Conservation (phyloP, 1,140 invertebrate species). For the Drosophila truncata region DNA sequence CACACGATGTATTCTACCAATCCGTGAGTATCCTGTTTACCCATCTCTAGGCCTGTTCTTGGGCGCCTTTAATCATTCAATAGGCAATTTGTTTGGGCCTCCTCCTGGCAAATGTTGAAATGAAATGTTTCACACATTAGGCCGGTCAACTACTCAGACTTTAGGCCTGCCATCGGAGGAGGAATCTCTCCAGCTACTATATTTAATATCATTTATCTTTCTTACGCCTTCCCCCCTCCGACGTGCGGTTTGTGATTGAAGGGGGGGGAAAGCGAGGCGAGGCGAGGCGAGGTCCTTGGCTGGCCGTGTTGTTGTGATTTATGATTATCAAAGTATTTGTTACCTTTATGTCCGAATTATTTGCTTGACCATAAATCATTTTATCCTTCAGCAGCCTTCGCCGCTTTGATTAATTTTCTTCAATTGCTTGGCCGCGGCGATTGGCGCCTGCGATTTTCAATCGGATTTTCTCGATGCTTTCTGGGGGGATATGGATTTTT, state of each 20-base stretch:
- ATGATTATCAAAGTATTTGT: constrained; percentile 83
- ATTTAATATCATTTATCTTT: constrained; percentile 84
- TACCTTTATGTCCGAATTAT: constrained; percentile 82
- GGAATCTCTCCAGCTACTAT: constrained; percentile 57
- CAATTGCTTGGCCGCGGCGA: constrained; percentile 67
- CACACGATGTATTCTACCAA: neutral
- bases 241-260: constrained; percentile 64
- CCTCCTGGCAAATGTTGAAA: constrained; percentile 57
- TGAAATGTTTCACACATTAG: constrained; percentile 79
- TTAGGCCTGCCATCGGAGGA: neutral
- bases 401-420: constrained; percentile 78
- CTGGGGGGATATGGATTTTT: constrained; percentile 22
- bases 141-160: constrained; percentile 42
- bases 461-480: neutral
- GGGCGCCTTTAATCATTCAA: constrained; percentile 76
- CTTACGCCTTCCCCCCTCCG: constrained; percentile 42
- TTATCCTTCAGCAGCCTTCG: constrained; percentile 42
- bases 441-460: constrained; percentile 49
- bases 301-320: constrained; percentile 69
- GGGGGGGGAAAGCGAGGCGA: constrained; percentile 5
- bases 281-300: neutral
- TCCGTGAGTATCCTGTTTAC: neutral
- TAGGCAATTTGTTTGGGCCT: constrained; percentile 76
- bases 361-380: constrained; percentile 81
- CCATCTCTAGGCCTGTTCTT: constrained; percentile 17